Evolutionary conservation across 2,113 vertebrate genomes (phyloP), one percentile per base, ranked within the genome.

Genomic region (Ophthalmolycus amberensis): DNA sequence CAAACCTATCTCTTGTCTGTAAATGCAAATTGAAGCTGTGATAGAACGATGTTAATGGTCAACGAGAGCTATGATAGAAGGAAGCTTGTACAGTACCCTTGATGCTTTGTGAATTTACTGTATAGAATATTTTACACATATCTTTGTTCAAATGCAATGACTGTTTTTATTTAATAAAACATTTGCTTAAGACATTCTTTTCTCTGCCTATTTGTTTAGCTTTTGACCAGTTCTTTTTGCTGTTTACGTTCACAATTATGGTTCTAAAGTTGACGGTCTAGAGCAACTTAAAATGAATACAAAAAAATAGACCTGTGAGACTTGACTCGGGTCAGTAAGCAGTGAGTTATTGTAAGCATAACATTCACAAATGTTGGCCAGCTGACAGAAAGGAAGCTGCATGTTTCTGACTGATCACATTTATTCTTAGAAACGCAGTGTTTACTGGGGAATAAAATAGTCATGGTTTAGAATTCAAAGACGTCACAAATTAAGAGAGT

Each of bases 151-250:
- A 44, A 65, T 15, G 9, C 12, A 63, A 34, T 63, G 0, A 10
- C 25, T 84, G 15, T 2, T 68, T 85, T 65, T 85, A 58, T 85
- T 77, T 90, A 91, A 89, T 91, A 85, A 92, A 91, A 71, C 11
- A 16, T 80, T 68, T 69, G 22, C 12, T 38, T 34, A 62, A 6
- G 0, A 71, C 34, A 38, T 29, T 14, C 1, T 65, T 11, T 65
- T 75, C 5, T 85, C 3, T 56, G 56, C 6, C 11, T 56, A 0
- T 75, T 74, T 64, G 10, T 64, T 78, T 32, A 22, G 1, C 10
- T 44, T 50, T 6, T 44, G 15, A 2, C 29, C 1, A 38, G 2
- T 44, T 59, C 12, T 5, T 34, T 14, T 18, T 37, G 12, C 1
- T 58, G 5, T 44, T 60, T 42, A 58, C 42, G 2, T 54, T 54